Base-by-base conservation (phyloP, 2,797 vertebrate genomes). In the Lateolabrax maculatus region DNA sequence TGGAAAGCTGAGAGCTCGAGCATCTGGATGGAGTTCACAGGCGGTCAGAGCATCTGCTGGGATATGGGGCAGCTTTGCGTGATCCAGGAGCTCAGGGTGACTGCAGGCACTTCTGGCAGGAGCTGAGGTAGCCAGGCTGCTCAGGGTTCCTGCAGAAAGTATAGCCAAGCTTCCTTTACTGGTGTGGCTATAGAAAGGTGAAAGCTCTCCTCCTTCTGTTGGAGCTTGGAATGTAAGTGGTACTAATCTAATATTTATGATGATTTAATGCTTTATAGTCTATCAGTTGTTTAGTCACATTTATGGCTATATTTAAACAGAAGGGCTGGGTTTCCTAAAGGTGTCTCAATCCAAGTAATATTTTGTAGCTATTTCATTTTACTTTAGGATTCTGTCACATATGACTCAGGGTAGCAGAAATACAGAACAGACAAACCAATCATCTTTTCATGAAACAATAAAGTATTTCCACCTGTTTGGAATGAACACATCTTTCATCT, bases 1-100 rank as follows among this genome's bases (percentile, higher is more conserved):
- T 25, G 74, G 83, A 85, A 81, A 58, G 36, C 82, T 69, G 43
- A 80, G 79, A 71, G 76, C 68, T 73, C 60, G 53, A 74, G 66
- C 79, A 81, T 78, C 83, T 90, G 90, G 88, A 91, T 76, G 19
- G 68, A 81, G 84, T 90, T 87, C 80, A 90, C 71, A 84, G 75
- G 70, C 80, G 55, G 77, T 75, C 71, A 29, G 75, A 93, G 84
- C 87, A 89, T 93, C 83, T 90, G 90, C 80, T 53, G 85, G 88
- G 89, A 90, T 93, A 64, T 80, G 52, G 67, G 75, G 65, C 64
- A 69, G 82, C 81, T 83, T 84, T 81, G 55, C 75, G 69, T 84
- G 83, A 93, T 90, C 84, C 75, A 36, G 63, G 70, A 72, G 82
- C 86, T 91, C 84, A 83, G 65, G 77, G 74, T 75, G 84, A 73